Base-by-base conservation (phyloP, 2,888 invertebrate species). In the Meteorus cinctellus region DNA sequence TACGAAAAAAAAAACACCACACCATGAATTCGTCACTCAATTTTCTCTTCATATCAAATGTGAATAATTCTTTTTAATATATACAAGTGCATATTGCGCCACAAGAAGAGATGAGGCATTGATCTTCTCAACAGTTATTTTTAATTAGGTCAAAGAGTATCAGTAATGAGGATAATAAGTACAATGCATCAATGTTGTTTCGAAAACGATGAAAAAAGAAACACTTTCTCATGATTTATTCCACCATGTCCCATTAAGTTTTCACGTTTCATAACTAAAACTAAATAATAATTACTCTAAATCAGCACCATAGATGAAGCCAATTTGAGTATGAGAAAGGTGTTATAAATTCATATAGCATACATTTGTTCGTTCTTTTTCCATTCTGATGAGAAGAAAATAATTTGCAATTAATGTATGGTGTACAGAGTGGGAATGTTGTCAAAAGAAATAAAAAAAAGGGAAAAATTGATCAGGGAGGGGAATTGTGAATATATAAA, bases 241-340 rank as follows among this genome's bases (percentile, higher is more conserved):
- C 24, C 4, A 19, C 19, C 55, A 4, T 19, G 1, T 55, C 19
- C 62, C 36, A 31, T 41, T 68, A 62, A 29, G n/a, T 75, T 72
- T 34, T 34, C 19, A 74, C 60, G 48, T 55, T 24, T 75, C 24
- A 45, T 29, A 78, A 66, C 74, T 71, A 24, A 68, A 75, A 66
- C 63, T 31, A 60, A 68, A 72, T 59, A 59, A 62, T n/a, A 75
- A 77, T 73, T 48, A 78, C 77, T 78, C 70, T 71, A 68, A 75
- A 78, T 76, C 72, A 78, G 76, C 48, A 74, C 75, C 76, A 74
- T 69, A 73, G 71, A 77, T 34, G 48, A 78, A 59, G 76, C 78
- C 79, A 77, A 79, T 77, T 76, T 78, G 41, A 76, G 70, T 74
- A 76, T 74, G 74, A 66, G 78, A 24, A 66, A 19, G 60, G 29